These are phyloP conservation scores for Pangasius djambal DNA, from an alignment of 2,797 vertebrate genomes.

Conservation along the genomic window DNA sequence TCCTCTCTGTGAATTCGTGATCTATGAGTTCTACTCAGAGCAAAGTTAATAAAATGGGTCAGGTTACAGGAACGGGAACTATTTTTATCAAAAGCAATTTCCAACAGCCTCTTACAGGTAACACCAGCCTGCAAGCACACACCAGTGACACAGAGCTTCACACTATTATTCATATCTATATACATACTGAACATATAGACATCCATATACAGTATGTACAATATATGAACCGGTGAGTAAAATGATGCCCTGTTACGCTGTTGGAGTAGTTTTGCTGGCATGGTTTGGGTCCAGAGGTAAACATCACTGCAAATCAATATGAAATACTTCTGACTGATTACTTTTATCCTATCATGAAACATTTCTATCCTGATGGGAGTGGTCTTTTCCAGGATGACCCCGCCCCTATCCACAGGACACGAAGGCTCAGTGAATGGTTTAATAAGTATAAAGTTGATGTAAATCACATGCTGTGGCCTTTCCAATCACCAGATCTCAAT, in stretches of 20 bases:
- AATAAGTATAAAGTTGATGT: not conserved
- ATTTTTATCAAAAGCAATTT: slow-evolving; percentile 81
- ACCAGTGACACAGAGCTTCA: slow-evolving; percentile 70
- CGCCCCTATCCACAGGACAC: not conserved
- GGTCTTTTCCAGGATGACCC: not conserved
- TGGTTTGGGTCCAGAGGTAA: not conserved
- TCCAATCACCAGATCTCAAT: not conserved
- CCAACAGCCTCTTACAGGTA: slow-evolving; percentile 74
- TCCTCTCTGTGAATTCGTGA: slow-evolving; percentile 53
- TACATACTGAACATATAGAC: not conserved
- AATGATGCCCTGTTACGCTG: not conserved
- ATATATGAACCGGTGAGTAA: not conserved
- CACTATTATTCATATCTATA: slow-evolving; percentile 56
- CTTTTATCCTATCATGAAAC: not conserved
- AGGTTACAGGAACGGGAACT: slow-evolving; percentile 70
- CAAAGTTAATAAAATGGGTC: slow-evolving; percentile 79
- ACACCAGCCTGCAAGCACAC: slow-evolving; percentile 60
- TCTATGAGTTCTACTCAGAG: slow-evolving; percentile 72
- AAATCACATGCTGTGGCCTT: not conserved
- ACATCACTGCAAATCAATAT: not conserved
- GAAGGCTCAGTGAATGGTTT: not conserved
- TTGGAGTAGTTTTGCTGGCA: not conserved
- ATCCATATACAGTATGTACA: not conserved
- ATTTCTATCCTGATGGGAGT: not conserved
- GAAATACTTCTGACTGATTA: not conserved